Base-by-base conservation (phyloP, 1,140 invertebrate species). In the Octopus bimaculoides region DNA sequence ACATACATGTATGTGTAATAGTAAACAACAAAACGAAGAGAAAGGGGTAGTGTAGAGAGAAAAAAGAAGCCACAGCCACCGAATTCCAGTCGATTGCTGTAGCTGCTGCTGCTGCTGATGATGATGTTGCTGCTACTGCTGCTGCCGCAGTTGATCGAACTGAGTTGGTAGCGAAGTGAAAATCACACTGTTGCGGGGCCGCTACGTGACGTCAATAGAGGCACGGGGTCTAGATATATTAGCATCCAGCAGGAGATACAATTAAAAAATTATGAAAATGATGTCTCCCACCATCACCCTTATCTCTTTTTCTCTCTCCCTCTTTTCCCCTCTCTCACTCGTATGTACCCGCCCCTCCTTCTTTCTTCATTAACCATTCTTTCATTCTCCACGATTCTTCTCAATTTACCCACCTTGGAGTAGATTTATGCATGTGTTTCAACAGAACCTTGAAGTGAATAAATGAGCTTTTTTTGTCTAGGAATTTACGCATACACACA, bases 251-350 rank as follows among this genome's bases (percentile, higher is more conserved):
- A 75, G 77, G n/a, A 79, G 76, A 81, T 79, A 81, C 79, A 82
- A 82, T 82, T 82, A 82, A 84, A 80, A 84, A 84, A 83, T 83
- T 82, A 83, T 83, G 82, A 84, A 84, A 84, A 84, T 83, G 61
- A 66, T 66, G 61, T n/a, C 61, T 41, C 26, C 26, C 26, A 41
- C 26, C 26, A 41, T 41, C 26, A 41, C 26, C 26, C 26, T 41
- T 41, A 41, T 41, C 26, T 41, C 26, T 41, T 41, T 41, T 41
- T 41, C 26, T 41, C 26, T 66, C 61, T 3, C 61, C n/a, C 61
- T 66, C 61, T 66, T n/a, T 66, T n/a, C 12, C n/a, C n/a, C 61
- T 66, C 61, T 66, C 2, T n/a, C 61, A 14, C 61, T 66, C 61
- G 26, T 41, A 41, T 3, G 26, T 41, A 41, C 26, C 26, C 26